Percentiles rank a stretch among this genome's conserved stretches.
phyloP scores from a whole-genome alignment of 2,888 invertebrate species.

The Acanthosoma haemorrhoidale region DNA sequence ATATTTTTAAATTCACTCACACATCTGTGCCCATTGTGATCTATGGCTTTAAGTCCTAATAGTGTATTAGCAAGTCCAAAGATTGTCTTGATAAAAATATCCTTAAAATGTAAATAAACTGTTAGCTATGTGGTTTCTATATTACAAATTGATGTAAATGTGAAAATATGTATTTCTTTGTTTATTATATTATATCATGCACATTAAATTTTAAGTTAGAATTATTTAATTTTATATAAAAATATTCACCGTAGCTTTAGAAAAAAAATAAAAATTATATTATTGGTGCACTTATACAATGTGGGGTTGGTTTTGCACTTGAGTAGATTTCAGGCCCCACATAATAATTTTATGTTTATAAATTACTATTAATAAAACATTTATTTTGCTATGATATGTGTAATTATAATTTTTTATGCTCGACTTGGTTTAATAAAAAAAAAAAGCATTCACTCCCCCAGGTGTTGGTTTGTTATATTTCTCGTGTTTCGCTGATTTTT shows the following conservation, averaged over 20 bases:
- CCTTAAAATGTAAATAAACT: no score
- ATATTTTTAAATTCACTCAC: no score
- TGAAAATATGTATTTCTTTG: conserved; percentile 2
- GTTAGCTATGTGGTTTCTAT: no score
- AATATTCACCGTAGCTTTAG: background rate
- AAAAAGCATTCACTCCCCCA: no score
- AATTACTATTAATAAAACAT: background rate
- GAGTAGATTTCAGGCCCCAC: background rate
- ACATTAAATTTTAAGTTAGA: background rate
- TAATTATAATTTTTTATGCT: background rate
- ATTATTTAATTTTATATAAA: background rate
- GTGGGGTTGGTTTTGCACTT: conserved; percentile 26
- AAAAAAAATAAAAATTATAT: background rate
- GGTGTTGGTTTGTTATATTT: background rate
- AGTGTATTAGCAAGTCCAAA: no score
- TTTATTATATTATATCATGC: background rate
- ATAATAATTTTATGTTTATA: background rate
- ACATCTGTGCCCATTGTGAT: no score
- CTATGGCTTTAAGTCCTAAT: no score
- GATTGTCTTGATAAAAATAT: no score
- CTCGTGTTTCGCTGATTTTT: background rate
- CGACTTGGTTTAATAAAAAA: no score
- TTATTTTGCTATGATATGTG: background rate
- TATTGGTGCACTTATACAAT: conserved; percentile 1
- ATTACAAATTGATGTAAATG: no score